Evolutionary conservation across 2,797 vertebrate species (phyloP), one percentile per base, ranked within the genome.

Genomic region (Avahi laniger): DNA sequence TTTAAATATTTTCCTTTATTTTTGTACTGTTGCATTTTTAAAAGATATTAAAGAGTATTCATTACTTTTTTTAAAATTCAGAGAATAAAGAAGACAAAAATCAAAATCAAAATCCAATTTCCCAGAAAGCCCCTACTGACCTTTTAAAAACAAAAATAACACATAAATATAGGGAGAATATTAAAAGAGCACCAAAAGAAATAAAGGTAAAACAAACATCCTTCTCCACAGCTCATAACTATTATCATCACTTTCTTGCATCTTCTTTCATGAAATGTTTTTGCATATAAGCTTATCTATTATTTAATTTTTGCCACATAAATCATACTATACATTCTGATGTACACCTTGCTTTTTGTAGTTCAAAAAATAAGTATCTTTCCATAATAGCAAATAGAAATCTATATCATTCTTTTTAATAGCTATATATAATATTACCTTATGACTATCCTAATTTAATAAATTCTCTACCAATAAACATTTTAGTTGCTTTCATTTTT

Each of bases 81-180:
- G 73, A 78, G 38, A 67, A 80, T 65, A 69, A 91, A 91, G 26
- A 87, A 91, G 17, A 80, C 33, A n/a, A 93, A 79, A 80, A 82
- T 50, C 14, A 93, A 81, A 93, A 69, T 75, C 35, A 81, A 35
- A 89, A 91, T 38, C 28, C 17, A 12, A 89, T 67, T 61, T 82
- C 38, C 20, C 41, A 78, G 26, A 65, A 43, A 78, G 26, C 12
- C 22, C 57, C 28, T 63, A 46, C 0, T 76, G 69, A 75, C 33
- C n/a, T 46, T 91, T 92, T 81, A 76, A 86, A 94, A 59, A 38
- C 48, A 93, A 79, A 92, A 93, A 57, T n/a, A 85, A 93, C 35
- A 87, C 20, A 81, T 11, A 10, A 63, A 93, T 17, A 65, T 63
- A 30, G 38, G 24, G n/a, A 41, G 43, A 67, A 78, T 24, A 90